A percentile compares a stretch with the other conserved stretches of the same genome.
Evolutionary conservation across 1,140 invertebrate genomes (phyloP).

Genomic region (Cotesia glomerata): DNA sequence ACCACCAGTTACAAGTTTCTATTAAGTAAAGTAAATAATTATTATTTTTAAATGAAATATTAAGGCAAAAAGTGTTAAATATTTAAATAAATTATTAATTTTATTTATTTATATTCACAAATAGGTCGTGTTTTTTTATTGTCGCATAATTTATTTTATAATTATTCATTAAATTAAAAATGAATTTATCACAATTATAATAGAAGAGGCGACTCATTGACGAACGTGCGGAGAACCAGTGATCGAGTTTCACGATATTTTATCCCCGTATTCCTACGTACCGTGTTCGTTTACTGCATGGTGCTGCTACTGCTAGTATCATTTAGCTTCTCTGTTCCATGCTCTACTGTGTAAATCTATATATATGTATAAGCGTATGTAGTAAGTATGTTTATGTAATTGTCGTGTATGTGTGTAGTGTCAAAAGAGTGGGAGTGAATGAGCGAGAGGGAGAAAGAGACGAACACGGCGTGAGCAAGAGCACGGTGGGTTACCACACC

Average conservation of each 20-base stretch:
- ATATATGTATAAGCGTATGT: background rate
- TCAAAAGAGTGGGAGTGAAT: slow-evolving; percentile 8
- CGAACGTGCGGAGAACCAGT: too few species aligned
- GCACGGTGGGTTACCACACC: slow-evolving; percentile 62
- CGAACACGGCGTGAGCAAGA: slow-evolving; percentile 35
- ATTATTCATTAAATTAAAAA: too few species aligned
- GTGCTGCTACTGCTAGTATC: slow-evolving; percentile 1
- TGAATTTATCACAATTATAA: too few species aligned
- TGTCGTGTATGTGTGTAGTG: background rate
- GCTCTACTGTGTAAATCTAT: background rate
- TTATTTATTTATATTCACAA: too few species aligned
- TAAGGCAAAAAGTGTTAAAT: too few species aligned
- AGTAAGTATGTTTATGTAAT: background rate
- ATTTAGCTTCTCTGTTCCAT: background rate
- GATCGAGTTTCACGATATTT: background rate
- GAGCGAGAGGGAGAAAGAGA: slow-evolving; percentile 19
- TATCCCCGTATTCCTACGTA: background rate
- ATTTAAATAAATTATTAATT: too few species aligned
- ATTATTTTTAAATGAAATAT: too few species aligned
- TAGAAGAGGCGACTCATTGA: too few species aligned
- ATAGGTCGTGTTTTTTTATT: too few species aligned
- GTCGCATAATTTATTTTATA: too few species aligned
- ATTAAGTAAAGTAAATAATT: too few species aligned
- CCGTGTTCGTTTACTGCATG: background rate
- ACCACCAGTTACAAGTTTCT: background rate